A percentile compares a stretch with the other conserved stretches of the same genome.
Evolutionary conservation across 1,140 invertebrate genomes (phyloP).

Genomic region (Drosophila pruinosa): DNA sequence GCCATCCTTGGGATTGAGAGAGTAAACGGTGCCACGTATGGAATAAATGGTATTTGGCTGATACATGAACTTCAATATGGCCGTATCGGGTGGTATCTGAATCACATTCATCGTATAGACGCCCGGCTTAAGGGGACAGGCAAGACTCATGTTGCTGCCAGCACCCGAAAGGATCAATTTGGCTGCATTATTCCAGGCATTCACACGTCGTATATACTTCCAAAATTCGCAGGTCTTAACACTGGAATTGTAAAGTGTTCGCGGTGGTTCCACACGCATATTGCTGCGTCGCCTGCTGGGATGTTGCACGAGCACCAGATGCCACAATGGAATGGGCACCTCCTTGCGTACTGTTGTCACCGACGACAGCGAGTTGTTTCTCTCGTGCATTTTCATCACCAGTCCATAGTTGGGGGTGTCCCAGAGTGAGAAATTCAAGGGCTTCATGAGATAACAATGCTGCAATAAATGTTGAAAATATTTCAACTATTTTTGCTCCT

Average conservation of each 20-base stretch:
- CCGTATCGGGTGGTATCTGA: conserved; percentile 66
- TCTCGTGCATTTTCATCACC: conserved; percentile 36
- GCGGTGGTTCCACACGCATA: conserved; percentile 31
- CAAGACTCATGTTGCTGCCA: conserved; percentile 67
- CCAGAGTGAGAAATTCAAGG: conserved; percentile 33
- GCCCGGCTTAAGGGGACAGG: conserved; percentile 61
- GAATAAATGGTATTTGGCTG: conserved; percentile 68
- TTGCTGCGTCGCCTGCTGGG: conserved; percentile 3
- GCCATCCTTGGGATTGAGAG: conserved; percentile 44
- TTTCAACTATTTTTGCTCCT: too few species aligned
- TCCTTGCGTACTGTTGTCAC: conserved; percentile 61
- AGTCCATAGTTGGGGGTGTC: conserved; percentile 64
- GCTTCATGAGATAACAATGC: conserved; percentile 66
- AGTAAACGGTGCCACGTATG: conserved; percentile 55
- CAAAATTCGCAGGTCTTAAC: conserved; percentile 70
- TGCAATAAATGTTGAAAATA: not conserved
- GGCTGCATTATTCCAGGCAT: conserved; percentile 64
- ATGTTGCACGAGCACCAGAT: conserved; percentile 57
- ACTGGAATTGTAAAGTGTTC: conserved; percentile 61
- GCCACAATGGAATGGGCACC: conserved; percentile 63
- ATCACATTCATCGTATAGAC: conserved; percentile 67
- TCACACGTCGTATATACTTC: conserved; percentile 62
- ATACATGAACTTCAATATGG: conserved; percentile 72
- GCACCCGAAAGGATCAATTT: conserved; percentile 55
- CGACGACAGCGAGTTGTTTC: conserved; percentile 68